phyloP scores from a whole-genome alignment of 2,888 invertebrate genomes.

The Oeneis ivallda region DNA sequence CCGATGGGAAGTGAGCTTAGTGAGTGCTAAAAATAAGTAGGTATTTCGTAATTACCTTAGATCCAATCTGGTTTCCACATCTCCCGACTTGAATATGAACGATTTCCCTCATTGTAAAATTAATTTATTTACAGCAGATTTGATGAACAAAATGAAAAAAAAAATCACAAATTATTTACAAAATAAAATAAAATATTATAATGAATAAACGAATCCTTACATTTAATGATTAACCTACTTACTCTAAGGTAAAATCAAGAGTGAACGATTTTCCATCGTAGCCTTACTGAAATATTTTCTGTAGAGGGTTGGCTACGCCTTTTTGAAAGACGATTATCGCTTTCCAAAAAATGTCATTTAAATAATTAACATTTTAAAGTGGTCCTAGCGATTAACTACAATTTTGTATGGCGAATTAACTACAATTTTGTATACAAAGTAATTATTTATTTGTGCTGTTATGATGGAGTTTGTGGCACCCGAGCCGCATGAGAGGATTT shows the following conservation, averaged over 20 bases:
- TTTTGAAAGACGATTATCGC: neutral
- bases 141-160: slow-evolving; percentile 5
- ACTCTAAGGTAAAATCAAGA: neutral
- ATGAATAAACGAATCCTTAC: slow-evolving; percentile 4
- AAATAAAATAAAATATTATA: slow-evolving; percentile 10
- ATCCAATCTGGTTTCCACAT: slow-evolving; percentile 86
- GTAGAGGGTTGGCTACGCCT: neutral
- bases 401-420: too few relatives aligned
- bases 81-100: slow-evolving; percentile 86
- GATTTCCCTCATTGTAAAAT: slow-evolving; percentile 89
- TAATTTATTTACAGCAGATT: neutral
- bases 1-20: too few relatives aligned
- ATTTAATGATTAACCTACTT: neutral
- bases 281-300: neutral
- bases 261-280: neutral
- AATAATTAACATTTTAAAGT: too few relatives aligned
- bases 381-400: too few relatives aligned
- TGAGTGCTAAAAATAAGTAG: too few relatives aligned
- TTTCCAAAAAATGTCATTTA: neutral
- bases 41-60: slow-evolving; percentile 84
- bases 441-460: too few relatives aligned
- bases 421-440: too few relatives aligned
- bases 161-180: slow-evolving; percentile 1
- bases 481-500: too few relatives aligned
- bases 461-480: too few relatives aligned